Evolutionary conservation across 2,113 vertebrate species (phyloP).

Genomic region (Erpornis zantholeuca): DNA sequence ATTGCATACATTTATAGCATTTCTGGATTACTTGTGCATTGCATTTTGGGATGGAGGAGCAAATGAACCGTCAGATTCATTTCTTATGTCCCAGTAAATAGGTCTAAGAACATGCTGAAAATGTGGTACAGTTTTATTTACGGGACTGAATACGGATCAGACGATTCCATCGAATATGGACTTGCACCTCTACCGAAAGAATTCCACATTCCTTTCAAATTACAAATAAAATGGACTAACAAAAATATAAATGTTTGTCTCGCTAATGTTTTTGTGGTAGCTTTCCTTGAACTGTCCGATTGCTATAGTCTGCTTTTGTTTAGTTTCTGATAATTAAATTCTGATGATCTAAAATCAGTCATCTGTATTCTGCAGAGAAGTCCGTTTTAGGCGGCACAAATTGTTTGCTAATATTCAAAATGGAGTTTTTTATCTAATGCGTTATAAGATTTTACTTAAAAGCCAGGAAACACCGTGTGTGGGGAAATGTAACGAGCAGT

Average conservation of each 20-base stretch:
- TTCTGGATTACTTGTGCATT: background rate
- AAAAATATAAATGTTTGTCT: background rate
- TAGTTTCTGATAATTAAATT: background rate
- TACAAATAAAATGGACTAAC: background rate
- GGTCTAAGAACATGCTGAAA: background rate
- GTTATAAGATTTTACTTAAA: background rate
- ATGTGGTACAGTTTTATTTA: background rate
- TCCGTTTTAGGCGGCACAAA: background rate
- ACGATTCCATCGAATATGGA: background rate
- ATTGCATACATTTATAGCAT: background rate
- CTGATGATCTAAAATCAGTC: background rate
- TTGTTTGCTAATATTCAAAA: background rate
- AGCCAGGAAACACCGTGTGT: background rate
- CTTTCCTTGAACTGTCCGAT: background rate
- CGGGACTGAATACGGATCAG: background rate
- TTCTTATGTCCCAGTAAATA: background rate
- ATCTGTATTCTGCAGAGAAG: background rate
- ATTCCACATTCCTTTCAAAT: background rate
- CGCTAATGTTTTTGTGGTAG: background rate
- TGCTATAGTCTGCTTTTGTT: background rate
- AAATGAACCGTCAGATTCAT: background rate
- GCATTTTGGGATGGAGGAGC: background rate
- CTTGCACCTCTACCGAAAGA: background rate
- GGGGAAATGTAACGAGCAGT: background rate
- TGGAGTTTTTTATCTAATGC: background rate